These are phyloP conservation scores for Lasioglossum calceatum DNA, from an alignment of 2,888 invertebrate genomes.

Conservation along the genomic window DNA sequence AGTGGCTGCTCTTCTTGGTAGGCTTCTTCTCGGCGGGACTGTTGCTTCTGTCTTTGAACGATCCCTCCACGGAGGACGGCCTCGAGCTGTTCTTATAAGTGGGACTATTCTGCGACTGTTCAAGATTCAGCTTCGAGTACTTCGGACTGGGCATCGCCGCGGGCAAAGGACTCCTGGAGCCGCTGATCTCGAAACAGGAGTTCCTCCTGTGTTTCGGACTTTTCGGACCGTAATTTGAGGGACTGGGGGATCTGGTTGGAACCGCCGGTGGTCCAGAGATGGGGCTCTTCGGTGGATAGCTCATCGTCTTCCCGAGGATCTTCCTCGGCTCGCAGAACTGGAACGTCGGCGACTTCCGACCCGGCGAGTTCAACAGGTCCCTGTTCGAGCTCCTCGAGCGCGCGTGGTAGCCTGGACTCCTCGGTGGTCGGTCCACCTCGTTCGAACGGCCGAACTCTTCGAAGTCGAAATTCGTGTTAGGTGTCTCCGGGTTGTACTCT, in stretches of 20 bases:
- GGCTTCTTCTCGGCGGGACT: constrained; percentile 44
- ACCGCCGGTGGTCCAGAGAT: constrained; percentile 59
- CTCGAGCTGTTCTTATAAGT: constrained; percentile 45
- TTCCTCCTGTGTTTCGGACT: constrained; percentile 73
- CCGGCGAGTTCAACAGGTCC: constrained; percentile 58
- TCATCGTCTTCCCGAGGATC: constrained; percentile 75
- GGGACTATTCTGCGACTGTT: constrained; percentile 30
- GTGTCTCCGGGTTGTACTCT: constrained; percentile 74
- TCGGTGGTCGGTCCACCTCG: constrained; percentile 38
- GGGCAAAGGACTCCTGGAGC: constrained; percentile 74
- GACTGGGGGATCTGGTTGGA: constrained; percentile 67
- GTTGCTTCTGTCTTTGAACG: constrained; percentile 36
- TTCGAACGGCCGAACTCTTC: constrained; percentile 71
- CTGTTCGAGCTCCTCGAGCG: constrained; percentile 64
- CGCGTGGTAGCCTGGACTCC: constrained; percentile 58
- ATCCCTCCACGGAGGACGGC: constrained; percentile 45
- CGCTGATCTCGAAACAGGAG: constrained; percentile 74
- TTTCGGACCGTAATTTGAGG: constrained; percentile 69
- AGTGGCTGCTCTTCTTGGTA: constrained; percentile 59
- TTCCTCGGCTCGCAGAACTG: constrained; percentile 77
- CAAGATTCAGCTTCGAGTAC: constrained; percentile 29
- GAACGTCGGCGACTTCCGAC: constrained; percentile 71
- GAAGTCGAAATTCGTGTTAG: constrained; percentile 77
- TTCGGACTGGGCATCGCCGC: constrained; percentile 68
- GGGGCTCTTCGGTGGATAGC: constrained; percentile 77